phyloP scores from a whole-genome alignment of 2,113 vertebrate genomes.

The Ursus arctos region DNA sequence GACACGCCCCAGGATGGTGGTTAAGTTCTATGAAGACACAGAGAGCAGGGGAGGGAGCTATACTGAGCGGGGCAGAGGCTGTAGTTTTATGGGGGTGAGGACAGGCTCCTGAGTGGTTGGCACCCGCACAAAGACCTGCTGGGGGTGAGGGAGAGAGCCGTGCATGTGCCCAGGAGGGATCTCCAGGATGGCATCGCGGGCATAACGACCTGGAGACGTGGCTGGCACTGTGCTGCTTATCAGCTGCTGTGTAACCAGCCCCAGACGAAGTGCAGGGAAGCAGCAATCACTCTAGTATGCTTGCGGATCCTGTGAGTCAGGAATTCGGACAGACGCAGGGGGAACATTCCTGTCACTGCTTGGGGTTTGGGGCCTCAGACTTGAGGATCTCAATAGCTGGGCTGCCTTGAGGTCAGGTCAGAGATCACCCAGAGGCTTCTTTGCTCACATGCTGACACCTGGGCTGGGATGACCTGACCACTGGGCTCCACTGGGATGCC shows the following conservation, averaged over 20 bases:
- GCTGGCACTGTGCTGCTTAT: rapidly evolving
- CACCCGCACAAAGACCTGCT: background rate
- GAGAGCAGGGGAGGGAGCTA: background rate
- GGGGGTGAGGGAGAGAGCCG: background rate
- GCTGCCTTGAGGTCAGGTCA: background rate
- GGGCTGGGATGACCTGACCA: background rate
- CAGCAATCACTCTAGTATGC: rapidly evolving
- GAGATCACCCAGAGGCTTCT: background rate
- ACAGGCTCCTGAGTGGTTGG: background rate
- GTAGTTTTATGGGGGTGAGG: background rate
- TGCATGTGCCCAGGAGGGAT: no score
- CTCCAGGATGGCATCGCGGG: rapidly evolving
- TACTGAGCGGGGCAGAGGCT: background rate
- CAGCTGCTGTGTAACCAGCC: background rate
- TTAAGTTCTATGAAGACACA: background rate
- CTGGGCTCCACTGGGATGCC: rapidly evolving
- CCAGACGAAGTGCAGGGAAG: rapidly evolving
- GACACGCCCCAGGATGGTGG: background rate
- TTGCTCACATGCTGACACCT: background rate
- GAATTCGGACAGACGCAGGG: rapidly evolving
- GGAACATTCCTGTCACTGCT: no score
- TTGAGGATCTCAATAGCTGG: background rate
- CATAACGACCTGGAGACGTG: rapidly evolving
- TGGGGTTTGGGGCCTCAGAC: background rate
- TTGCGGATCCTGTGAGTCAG: background rate